Percentiles rank a stretch among this genome's conserved stretches.
These are phyloP conservation scores for Ophioderma brevispina DNA, from an alignment of 35 echinoderm and acorn worm genomes.

Conservation along the genomic window DNA sequence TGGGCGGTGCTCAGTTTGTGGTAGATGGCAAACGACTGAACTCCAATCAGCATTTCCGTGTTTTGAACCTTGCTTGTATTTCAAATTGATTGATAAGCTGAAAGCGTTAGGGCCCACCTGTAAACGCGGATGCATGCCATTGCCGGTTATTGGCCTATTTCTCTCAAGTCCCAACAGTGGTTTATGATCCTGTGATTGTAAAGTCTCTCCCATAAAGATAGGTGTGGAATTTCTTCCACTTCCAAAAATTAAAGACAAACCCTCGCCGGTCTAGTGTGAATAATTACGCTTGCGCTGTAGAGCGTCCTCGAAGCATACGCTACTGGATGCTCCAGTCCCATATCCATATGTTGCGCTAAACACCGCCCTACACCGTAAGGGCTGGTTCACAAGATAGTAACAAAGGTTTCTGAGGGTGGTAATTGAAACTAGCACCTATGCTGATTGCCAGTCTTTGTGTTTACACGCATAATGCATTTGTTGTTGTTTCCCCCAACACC, in stretches of 20 bases:
- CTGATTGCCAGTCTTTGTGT: too few relatives aligned
- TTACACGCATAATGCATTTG: too few relatives aligned
- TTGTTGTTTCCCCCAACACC: too few relatives aligned
- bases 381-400: too few relatives aligned
- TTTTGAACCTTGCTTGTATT: not conserved
- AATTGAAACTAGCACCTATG: too few relatives aligned
- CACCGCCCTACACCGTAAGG: slow-evolving; percentile 47
- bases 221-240: slow-evolving; percentile 65
- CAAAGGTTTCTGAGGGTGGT: too few relatives aligned
- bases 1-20: not conserved
- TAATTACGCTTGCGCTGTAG: slow-evolving; percentile 41
- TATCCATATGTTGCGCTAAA: slow-evolving; percentile 22
- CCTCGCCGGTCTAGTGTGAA: slow-evolving; percentile 63
- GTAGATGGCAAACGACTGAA: slow-evolving; percentile 41
- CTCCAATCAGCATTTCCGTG: slow-evolving; percentile 54
- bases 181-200: slow-evolving; percentile 56
- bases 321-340: slow-evolving; percentile 48
- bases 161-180: slow-evolving; percentile 56
- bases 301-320: slow-evolving; percentile 46
- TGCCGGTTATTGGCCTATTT: slow-evolving; percentile 1
- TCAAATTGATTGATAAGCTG: slow-evolving; percentile 37
- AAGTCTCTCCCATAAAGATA: slow-evolving; percentile 71
- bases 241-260: slow-evolving; percentile 55
- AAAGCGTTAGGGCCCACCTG: slow-evolving; percentile 44
- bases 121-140: slow-evolving; percentile 47